These are phyloP conservation scores for Corvus hawaiiensis DNA, from an alignment of 2,113 vertebrate species.

Conservation along the genomic window DNA sequence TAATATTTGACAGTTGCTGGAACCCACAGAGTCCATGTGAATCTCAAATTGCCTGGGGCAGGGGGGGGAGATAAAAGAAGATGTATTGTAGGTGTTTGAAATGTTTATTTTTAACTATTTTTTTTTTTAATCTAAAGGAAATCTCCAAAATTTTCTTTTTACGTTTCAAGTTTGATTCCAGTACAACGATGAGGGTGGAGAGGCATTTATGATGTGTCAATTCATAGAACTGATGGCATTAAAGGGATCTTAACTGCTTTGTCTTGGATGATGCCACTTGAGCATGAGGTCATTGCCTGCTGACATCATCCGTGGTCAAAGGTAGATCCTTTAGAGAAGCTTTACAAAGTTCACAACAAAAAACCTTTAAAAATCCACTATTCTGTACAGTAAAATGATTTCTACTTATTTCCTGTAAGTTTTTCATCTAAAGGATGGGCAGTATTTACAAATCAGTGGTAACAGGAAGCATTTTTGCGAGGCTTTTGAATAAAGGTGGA, in stretches of 20 bases:
- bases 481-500: neutral
- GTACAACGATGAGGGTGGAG: neutral
- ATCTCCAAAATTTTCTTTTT: neutral
- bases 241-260: neutral
- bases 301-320: neutral
- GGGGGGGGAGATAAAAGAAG: neutral
- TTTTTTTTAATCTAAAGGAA: neutral
- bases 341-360: neutral
- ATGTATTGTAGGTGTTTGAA: neutral
- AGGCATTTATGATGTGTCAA: neutral
- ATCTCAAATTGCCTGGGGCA: neutral
- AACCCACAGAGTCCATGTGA: neutral
- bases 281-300: neutral
- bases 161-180: neutral
- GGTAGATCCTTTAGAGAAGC: neutral
- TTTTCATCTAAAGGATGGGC: neutral
- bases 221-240: neutral
- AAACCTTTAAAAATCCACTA: rapidly evolving
- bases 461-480: neutral
- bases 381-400: neutral
- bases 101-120: neutral
- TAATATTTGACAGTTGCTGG: neutral
- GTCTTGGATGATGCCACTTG: neutral
- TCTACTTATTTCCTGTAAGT: neutral
- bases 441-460: neutral